A percentile compares a stretch with the other conserved stretches of the same genome.
Conservation (phyloP, 2,113 vertebrate genomes). For the Oryctolagus cuniculus region mOryCun1.1 NC_091451.1:7618501-7619000, state of each 20-base stretch:
- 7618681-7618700: conserved; percentile 29
- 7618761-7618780: conserved; percentile 15
- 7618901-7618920: neutral
- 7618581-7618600: conserved; percentile 57
- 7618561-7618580: conserved; percentile 28
- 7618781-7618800: conserved; percentile 35
- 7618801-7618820: neutral
- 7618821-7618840: neutral
- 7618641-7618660: conserved; percentile 58
- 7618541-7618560: conserved; percentile 59
- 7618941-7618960: neutral
- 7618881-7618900: conserved; percentile 19
- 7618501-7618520: conserved; percentile 9
- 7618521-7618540: conserved; percentile 53
- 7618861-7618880: neutral
- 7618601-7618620: neutral
- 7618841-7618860: neutral
- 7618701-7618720: conserved; percentile 39
- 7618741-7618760: conserved; percentile 55
- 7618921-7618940: neutral
- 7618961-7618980: conserved; percentile 2
- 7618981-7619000: conserved; percentile 22
- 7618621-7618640: conserved; percentile 6
- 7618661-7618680: neutral
- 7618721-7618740: neutral